These are phyloP conservation scores for Prunella himalayana DNA, from an alignment of 2,113 vertebrate species.

Conservation along the genomic window DNA sequence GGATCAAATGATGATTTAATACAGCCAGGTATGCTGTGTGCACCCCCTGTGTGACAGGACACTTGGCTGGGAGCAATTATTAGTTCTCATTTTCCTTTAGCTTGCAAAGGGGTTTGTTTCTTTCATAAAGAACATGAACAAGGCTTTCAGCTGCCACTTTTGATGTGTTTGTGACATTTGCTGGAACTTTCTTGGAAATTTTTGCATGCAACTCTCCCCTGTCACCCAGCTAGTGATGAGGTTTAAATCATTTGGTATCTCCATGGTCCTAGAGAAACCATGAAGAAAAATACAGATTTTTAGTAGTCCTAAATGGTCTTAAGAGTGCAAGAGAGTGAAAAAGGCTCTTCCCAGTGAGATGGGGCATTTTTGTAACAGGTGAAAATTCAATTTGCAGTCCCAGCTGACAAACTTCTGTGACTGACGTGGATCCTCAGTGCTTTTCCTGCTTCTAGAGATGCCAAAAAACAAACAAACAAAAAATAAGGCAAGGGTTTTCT, in stretches of 20 bases:
- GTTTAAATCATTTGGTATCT: neutral
- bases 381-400: neutral
- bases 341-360: neutral
- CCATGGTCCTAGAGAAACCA: neutral
- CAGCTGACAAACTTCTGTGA: neutral
- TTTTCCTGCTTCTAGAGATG: neutral
- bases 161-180: neutral
- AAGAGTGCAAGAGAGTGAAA: neutral
- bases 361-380: neutral
- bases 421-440: neutral
- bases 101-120: neutral
- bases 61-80: neutral
- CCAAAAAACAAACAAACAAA: neutral
- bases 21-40: slow-evolving; percentile 6
- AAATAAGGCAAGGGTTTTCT: neutral
- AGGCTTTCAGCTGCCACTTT: neutral
- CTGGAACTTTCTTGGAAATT: neutral
- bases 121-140: neutral
- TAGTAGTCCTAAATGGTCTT: neutral
- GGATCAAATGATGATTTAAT: slow-evolving; percentile 59
- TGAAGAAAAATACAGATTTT: neutral
- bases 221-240: neutral
- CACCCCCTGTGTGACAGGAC: neutral
- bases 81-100: neutral
- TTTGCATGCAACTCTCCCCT: neutral